Evolutionary conservation across 2,888 invertebrate species (phyloP).

Genomic region (Platynereis dumerilii): DNA sequence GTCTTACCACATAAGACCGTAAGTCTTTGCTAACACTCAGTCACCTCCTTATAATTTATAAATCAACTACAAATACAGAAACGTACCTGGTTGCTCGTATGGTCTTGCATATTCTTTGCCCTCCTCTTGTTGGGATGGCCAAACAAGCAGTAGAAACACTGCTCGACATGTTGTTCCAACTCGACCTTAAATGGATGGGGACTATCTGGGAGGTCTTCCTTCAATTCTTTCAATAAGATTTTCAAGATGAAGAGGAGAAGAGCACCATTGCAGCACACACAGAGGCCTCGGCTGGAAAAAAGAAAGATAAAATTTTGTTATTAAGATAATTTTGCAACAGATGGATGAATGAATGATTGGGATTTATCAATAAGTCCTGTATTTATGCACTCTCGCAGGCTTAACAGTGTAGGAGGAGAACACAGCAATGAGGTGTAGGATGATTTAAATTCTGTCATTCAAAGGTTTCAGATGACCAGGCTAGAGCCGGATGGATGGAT

Average conservation of each 20-base stretch:
- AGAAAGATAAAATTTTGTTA: neutral
- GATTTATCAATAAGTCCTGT: too few species aligned
- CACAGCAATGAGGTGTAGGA: too few species aligned
- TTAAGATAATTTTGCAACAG: too few species aligned
- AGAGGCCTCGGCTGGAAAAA: slow-evolving; percentile 74
- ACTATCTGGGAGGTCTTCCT: slow-evolving; percentile 36
- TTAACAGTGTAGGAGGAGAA: too few species aligned
- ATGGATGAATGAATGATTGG: too few species aligned
- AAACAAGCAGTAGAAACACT: slow-evolving; percentile 84
- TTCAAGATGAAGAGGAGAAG: slow-evolving; percentile 81
- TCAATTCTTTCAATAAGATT: slow-evolving; percentile 66
- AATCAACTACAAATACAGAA: neutral
- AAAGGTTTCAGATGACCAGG: too few species aligned
- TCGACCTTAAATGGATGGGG: slow-evolving; percentile 62
- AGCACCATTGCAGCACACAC: slow-evolving; percentile 78
- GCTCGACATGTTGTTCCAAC: slow-evolving; percentile 81
- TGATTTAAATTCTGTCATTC: too few species aligned
- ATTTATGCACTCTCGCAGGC: too few species aligned
- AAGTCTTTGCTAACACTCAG: too few species aligned
- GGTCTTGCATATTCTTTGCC: slow-evolving; percentile 75
- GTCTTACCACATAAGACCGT: too few species aligned
- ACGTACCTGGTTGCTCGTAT: slow-evolving; percentile 58
- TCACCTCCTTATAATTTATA: too few species aligned
- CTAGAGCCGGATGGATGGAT: too few species aligned
- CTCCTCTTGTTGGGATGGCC: slow-evolving; percentile 64